Conservation (phyloP, 2,113 vertebrate genomes). For the Mormoops blainvillei region DNA sequence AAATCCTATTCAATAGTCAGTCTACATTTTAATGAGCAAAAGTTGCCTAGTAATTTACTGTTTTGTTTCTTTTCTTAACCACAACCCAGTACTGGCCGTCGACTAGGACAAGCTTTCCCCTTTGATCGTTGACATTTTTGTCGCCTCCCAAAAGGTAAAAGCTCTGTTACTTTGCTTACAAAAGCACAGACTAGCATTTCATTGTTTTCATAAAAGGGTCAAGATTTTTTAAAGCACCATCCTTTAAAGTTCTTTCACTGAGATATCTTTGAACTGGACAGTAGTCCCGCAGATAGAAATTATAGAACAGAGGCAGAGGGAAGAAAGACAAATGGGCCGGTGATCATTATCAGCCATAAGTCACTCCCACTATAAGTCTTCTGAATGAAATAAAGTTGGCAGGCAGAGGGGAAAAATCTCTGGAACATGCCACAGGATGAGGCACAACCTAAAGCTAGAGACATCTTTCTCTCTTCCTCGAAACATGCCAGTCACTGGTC, state of each 20-base stretch:
- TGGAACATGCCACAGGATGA: neutral
- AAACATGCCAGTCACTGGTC: neutral
- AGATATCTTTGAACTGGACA: constrained; percentile 37
- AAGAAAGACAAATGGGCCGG: neutral
- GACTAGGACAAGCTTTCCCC: neutral
- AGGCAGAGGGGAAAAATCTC: neutral
- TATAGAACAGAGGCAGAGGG: neutral
- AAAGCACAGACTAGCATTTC: neutral
- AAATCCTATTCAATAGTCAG: neutral
- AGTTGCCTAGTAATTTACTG: neutral
- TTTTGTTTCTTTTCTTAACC: neutral
- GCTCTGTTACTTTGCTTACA: neutral
- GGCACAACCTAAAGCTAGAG: neutral
- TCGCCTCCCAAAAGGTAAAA: neutral
- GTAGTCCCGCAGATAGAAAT: neutral
- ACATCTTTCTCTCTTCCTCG: neutral
- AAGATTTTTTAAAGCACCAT: neutral
- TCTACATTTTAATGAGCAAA: neutral
- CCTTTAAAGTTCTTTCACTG: neutral
- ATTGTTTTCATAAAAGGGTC: neutral
- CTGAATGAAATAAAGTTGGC: neutral
- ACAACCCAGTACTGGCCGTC: neutral
- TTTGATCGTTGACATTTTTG: neutral
- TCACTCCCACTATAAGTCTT: neutral
- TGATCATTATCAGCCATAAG: neutral